Evolutionary conservation across 2,888 invertebrate species (phyloP).

Genomic region (Tipula lateralis): DNA sequence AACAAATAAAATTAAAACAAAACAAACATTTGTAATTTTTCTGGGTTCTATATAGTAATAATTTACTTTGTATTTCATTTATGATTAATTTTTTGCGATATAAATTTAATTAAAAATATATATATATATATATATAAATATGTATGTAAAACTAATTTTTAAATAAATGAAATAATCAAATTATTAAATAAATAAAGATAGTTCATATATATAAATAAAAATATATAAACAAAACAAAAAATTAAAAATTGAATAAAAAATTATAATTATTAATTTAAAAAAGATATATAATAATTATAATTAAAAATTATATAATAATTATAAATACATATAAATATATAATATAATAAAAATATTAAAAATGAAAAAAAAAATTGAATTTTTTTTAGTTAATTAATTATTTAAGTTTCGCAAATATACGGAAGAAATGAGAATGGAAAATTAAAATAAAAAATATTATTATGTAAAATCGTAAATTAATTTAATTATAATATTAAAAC

Average conservation of each 20-base stretch:
- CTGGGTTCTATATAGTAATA: neutral
- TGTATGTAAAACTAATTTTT: neutral
- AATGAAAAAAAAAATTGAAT: neutral
- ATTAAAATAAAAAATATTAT: neutral
- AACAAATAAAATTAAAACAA: neutral
- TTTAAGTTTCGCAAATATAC: neutral
- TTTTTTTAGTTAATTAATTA: neutral
- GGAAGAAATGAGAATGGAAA: neutral
- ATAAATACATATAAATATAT: neutral
- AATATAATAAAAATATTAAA: neutral
- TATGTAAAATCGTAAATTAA: constrained; percentile 15
- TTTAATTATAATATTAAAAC: neutral
- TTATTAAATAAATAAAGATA: neutral
- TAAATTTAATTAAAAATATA: neutral
- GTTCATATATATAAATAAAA: neutral
- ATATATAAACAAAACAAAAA: neutral
- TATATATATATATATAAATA: too few relatives aligned
- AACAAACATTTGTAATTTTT: neutral
- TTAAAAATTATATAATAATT: neutral
- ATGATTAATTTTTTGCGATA: neutral
- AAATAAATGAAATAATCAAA: neutral
- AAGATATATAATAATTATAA: neutral
- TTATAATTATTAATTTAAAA: neutral
- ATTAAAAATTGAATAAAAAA: neutral
- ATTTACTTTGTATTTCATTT: neutral